Evolutionary conservation across 2,797 vertebrate genomes (phyloP), one percentile per base, ranked within the genome.

Genomic region (Enteromius trimaculatus): DNA sequence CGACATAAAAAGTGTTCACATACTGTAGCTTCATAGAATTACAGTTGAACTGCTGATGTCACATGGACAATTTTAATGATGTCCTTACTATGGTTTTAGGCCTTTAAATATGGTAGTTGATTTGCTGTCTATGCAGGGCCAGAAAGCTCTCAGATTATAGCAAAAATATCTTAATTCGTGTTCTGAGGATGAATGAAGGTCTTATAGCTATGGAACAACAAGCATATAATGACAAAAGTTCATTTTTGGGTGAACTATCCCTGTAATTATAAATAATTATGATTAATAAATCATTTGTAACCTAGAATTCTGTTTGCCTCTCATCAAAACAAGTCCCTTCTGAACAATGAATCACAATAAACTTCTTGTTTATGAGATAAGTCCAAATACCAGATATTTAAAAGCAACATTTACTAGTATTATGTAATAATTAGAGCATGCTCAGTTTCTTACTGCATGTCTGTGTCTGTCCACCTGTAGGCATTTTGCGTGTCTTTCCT

Each of bases 401-500:
- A 19, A 21, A 44, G 51, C n/a, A 31, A 16, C 31, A 39, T 75
- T 75, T 55, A 37, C 13, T 37, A 14, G n/a, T 75, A 16, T 75
- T 39, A n/a, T 11, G 21, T 29, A 42, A 39, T 70, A 13, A 16
- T 47, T 17, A 31, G 78, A 34, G 16, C 23, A 71, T 53, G 31
- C 62, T 80, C 66, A 6, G 0, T 55, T 44, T 47, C 29, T 79
- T 13, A 29, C 29, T 49, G 37, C n/a, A 31, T 44, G 23, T 31
- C 6, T 72, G 13, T 47, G 11, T 77, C 49, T 44, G 8, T 70
- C 79, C 66, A 42, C 80, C 77, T 81, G 44, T 91, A 99, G 98
- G 85, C 98, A 99, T 88, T 99, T 99, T 92, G 96, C 97, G 0
- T 99, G 98, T 93, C 95, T 99, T 77, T 99, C 98, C 44, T 98